These are phyloP conservation scores for Hirudo medicinalis DNA, from an alignment of 1,140 invertebrate species.

Conservation along the genomic window DNA sequence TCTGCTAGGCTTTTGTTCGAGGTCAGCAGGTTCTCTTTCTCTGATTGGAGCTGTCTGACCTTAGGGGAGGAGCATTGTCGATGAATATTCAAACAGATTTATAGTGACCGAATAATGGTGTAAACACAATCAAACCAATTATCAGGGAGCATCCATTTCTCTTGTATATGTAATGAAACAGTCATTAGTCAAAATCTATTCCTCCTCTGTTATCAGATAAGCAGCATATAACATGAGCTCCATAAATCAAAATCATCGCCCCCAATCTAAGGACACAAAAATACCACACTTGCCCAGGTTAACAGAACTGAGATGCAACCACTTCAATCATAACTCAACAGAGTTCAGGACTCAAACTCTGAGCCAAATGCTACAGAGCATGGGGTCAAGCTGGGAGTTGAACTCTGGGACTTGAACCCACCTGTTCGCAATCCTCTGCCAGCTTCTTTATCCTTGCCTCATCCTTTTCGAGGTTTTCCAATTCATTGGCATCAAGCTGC, in stretches of 20 bases:
- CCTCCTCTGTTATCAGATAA: too few relatives aligned
- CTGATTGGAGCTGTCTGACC: conserved; percentile 13
- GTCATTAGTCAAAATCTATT: too few relatives aligned
- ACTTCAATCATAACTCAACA: too few relatives aligned
- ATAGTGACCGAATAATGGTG: not conserved
- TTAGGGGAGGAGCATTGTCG: not conserved
- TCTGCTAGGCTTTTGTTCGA: conserved; percentile 23
- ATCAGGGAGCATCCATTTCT: not conserved
- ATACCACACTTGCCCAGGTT: not conserved
- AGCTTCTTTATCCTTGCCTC: conserved; percentile 10
- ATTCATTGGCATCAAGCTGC: conserved; percentile 8
- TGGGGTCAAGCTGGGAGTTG: too few relatives aligned
- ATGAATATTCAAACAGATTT: not conserved
- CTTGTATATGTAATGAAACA: too few relatives aligned
- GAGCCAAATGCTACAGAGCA: too few relatives aligned
- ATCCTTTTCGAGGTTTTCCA: conserved; percentile 6
- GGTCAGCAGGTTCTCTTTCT: conserved; percentile 21
- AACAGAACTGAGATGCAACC: not conserved
- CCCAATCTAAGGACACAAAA: not conserved
- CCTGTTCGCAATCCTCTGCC: conserved; percentile 12
- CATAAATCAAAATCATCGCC: not conserved
- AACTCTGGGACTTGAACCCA: not conserved
- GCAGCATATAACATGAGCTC: too few relatives aligned
- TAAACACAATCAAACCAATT: not conserved
- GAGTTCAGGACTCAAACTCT: too few relatives aligned